A percentile compares a stretch with the other conserved stretches of the same genome.
Conservation (phyloP, 2,888 invertebrate species). For the Leptinotarsa rubiginosa region DNA sequence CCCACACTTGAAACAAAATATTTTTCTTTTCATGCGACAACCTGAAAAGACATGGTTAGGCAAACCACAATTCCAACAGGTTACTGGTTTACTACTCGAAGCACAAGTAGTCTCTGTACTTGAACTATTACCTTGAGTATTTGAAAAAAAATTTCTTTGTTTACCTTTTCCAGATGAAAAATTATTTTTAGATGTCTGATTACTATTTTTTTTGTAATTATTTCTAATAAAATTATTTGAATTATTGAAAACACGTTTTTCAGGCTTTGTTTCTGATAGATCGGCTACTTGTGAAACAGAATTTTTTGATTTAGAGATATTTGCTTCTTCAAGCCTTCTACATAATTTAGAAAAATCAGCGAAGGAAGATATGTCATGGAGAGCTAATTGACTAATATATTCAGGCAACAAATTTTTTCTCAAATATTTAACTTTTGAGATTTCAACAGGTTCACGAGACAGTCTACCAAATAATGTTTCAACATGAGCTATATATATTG, state of each 20-base stretch:
- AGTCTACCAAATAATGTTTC: not conserved
- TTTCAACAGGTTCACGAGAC: not conserved
- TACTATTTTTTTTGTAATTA: not conserved
- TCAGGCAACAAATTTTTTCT: not conserved
- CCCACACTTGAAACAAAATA: conserved; percentile 40
- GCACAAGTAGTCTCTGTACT: not conserved
- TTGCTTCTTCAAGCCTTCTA: conserved; percentile 27
- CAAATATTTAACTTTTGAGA: not conserved
- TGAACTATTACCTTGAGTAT: not conserved
- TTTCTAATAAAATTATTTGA: not conserved
- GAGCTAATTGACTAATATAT: too few relatives aligned
- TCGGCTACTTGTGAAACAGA: not conserved
- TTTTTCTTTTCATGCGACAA: conserved; percentile 21
- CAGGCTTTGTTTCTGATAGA: not conserved
- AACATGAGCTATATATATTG: not conserved
- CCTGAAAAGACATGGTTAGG: conserved; percentile 24
- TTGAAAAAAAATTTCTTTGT: not conserved
- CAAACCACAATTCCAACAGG: conserved; percentile 27
- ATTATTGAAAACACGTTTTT: not conserved
- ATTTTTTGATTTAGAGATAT: conserved; percentile 16
- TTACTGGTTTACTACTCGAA: not conserved
- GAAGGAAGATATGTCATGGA: not conserved
- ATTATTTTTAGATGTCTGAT: not conserved
- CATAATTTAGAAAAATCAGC: not conserved
- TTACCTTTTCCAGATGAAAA: not conserved